Evolutionary conservation across 2,888 invertebrate genomes (phyloP), one percentile per base, ranked within the genome.

Genomic region (Cataglyphis cursor): DNA sequence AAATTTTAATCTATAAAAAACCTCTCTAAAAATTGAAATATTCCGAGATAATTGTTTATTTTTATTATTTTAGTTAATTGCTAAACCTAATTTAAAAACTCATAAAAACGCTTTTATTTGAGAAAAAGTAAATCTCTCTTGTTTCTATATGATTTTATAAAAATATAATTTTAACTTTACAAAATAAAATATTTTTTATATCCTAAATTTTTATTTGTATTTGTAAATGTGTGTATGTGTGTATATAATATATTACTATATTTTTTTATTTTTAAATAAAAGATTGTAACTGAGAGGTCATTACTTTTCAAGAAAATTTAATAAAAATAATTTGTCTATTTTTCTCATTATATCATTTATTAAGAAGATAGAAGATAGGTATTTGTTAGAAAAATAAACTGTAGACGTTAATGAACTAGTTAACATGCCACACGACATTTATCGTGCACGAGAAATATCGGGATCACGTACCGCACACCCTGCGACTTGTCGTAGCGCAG

Each of bases 371-470:
- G 28, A 28, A 28, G 28, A 28, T 28, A 28, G 28, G 5, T 65
- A 35, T 35, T 21, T 38, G 41, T 21, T 15, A 41, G 5, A 41
- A 21, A 12, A 72, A 35, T 31, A 24, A 24, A 59, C n/a, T 65
- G 31, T 66, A 54, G 76, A 68, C 70, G 44, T 80, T 72, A 72
- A 59, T 59, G 24, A 59, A 59, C 44, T 59, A 44, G 31, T 80
- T 80, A 72, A 80, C 44, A 80, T 31, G 57, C 57, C 72, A 21
- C 72, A 24, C 28, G 57, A 80, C 72, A 28, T 72, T 80, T 72
- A 80, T 80, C 59, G 70, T 31, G 72, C 21, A 59, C 41, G 72
- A 80, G 72, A 72, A 72, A 59, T 78, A 80, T 80, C 72, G 72
- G 44, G 59, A 80, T 80, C 78, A 72, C 78, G 72, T 80, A 72